Conservation (phyloP, 2,888 invertebrate genomes). For the Pinctada fucata region DNA sequence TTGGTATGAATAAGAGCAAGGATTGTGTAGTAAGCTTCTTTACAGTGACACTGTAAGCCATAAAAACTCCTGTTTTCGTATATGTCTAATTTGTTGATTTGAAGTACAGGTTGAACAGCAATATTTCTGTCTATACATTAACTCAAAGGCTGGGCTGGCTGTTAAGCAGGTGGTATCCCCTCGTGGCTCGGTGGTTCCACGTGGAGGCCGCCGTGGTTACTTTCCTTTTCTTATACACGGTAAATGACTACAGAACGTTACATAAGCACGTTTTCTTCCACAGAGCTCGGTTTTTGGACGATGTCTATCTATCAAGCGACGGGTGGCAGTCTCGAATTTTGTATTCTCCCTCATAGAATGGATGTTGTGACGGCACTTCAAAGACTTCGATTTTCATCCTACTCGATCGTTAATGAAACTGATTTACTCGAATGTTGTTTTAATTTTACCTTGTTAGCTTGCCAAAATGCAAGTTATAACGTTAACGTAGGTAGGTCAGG, state of each 20-base stretch:
- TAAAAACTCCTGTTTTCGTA: too few relatives aligned
- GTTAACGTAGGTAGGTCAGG: not conserved
- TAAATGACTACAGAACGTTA: not conserved
- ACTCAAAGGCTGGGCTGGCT: too few relatives aligned
- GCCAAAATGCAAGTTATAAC: not conserved
- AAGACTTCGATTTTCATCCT: not conserved
- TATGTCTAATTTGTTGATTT: too few relatives aligned
- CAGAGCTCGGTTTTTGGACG: not conserved
- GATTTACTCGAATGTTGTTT: constrained; percentile 1
- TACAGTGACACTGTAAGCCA: too few relatives aligned
- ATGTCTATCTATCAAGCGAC: constrained; percentile 1
- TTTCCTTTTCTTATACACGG: not conserved
- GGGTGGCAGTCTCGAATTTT: not conserved
- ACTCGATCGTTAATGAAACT: not conserved
- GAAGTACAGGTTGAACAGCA: too few relatives aligned
- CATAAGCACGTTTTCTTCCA: not conserved
- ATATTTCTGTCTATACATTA: too few relatives aligned
- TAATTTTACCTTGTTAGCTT: not conserved
- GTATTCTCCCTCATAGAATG: not conserved
- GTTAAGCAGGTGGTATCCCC: too few relatives aligned
- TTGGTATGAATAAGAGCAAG: too few relatives aligned
- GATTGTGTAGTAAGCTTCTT: too few relatives aligned
- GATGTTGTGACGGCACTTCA: not conserved
- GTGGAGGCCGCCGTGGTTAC: not conserved
- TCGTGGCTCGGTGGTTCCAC: too few relatives aligned